Percentiles rank a stretch among this genome's conserved stretches.
Evolutionary conservation across 2,113 vertebrate species (phyloP).

Genomic region (Triplophysa dalaica): DNA sequence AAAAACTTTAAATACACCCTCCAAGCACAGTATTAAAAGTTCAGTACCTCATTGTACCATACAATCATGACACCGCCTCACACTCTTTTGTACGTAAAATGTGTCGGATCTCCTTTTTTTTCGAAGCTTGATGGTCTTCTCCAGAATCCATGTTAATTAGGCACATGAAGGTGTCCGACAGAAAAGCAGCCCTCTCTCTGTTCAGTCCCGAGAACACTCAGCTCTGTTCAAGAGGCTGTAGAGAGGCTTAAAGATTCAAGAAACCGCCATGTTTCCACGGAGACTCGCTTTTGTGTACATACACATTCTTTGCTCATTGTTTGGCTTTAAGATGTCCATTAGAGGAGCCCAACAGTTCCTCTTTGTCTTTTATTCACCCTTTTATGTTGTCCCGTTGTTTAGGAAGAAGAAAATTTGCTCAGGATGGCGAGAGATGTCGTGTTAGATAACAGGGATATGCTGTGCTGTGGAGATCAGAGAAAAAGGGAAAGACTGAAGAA

Average conservation of each 20-base stretch:
- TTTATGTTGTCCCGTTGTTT: constrained; percentile 48
- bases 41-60: background rate
- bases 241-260: constrained; percentile 67
- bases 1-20: too few species aligned
- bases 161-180: constrained; percentile 49
- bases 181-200: constrained; percentile 54
- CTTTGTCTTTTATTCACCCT: constrained; percentile 31
- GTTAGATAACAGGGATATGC: background rate
- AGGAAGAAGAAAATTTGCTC: constrained; percentile 14
- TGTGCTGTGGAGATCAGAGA: background rate
- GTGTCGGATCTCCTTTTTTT: constrained; percentile 30
- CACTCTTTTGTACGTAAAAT: constrained; percentile 9
- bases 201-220: constrained; percentile 42
- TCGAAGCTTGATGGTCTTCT: constrained; percentile 39
- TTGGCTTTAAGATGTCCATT: constrained; percentile 63
- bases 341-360: constrained; percentile 67
- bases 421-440: background rate
- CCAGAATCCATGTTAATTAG: constrained; percentile 49
- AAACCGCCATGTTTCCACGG: constrained; percentile 72
- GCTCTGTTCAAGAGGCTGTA: constrained; percentile 63
- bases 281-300: constrained; percentile 71
- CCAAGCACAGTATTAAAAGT: too few species aligned
- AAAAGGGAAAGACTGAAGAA: background rate
- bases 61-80: constrained; percentile 22
- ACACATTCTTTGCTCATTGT: constrained; percentile 74